Evolutionary conservation across 2,113 vertebrate species (phyloP).

Genomic region (Riparia riparia): DNA sequence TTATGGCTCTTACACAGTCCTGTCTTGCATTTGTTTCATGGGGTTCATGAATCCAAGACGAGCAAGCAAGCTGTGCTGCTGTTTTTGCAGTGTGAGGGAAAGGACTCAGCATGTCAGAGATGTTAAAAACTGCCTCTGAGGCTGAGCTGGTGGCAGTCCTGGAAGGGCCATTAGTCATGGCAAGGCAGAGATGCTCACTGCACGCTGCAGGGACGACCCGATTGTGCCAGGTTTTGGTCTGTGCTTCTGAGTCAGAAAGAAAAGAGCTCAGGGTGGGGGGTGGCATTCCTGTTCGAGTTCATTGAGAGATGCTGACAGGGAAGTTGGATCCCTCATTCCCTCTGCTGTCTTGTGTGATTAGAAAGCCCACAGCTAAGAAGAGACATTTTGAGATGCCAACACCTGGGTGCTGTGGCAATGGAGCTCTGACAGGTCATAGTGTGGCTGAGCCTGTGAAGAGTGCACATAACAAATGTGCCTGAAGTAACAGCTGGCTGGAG

Average conservation of each 20-base stretch:
- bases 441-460: background rate
- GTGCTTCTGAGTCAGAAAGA: background rate
- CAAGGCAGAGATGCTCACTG: background rate
- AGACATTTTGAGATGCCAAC: background rate
- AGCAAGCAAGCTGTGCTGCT: background rate
- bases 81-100: background rate
- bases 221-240: background rate
- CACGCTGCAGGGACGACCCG: background rate
- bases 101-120: background rate
- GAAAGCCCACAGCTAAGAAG: background rate
- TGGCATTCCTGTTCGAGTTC: background rate
- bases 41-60: background rate
- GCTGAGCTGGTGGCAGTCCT: background rate
- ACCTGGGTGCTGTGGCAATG: accelerated
- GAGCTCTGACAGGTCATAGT: background rate
- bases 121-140: background rate
- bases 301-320: background rate
- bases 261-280: background rate
- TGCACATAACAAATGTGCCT: background rate
- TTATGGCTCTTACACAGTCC: background rate
- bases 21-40: background rate
- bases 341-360: background rate
- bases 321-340: background rate
- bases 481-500: slow-evolving; percentile 26
- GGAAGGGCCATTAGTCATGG: background rate